Conservation (phyloP, 37 sponge, comb jelly and placozoan species). For the Eunapius fragilis region DNA sequence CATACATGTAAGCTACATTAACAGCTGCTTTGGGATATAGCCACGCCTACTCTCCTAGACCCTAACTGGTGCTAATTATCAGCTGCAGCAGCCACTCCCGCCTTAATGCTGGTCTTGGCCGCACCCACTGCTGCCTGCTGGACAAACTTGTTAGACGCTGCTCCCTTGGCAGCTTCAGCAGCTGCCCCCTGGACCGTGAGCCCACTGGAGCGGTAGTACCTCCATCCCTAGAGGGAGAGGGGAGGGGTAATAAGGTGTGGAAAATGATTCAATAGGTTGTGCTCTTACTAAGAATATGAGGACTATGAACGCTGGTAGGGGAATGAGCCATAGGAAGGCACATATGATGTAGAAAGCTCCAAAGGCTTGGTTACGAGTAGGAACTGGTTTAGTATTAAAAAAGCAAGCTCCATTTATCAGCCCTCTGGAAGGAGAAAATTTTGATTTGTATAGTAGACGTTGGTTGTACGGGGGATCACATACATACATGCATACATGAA, state of each 20-base stretch:
- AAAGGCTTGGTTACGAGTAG: neutral
- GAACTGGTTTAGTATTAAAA: neutral
- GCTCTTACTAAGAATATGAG: conserved; percentile 55
- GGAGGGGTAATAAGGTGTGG: neutral
- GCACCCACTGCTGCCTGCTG: conserved; percentile 65
- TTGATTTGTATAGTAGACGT: neutral
- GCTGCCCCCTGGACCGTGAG: conserved; percentile 68
- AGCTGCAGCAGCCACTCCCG: neutral
- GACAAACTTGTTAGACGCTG: conserved; percentile 75
- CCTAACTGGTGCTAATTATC: neutral
- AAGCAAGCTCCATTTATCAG: conserved; percentile 49
- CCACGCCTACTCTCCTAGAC: neutral
- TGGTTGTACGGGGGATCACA: too few species aligned
- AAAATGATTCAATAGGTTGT: neutral
- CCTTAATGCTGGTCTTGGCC: conserved; percentile 20
- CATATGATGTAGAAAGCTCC: conserved; percentile 61
- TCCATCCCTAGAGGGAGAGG: conserved; percentile 57
- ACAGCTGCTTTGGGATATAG: neutral
- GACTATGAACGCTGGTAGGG: conserved; percentile 6
- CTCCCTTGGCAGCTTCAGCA: conserved; percentile 72
- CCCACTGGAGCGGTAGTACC: conserved; percentile 81
- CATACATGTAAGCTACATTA: neutral
- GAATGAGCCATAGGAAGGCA: conserved; percentile 45
- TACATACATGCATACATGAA: neutral
- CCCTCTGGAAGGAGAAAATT: conserved; percentile 35